Evolutionary conservation across 2,113 vertebrate genomes (phyloP).

Genomic region (Halcyon senegalensis): DNA sequence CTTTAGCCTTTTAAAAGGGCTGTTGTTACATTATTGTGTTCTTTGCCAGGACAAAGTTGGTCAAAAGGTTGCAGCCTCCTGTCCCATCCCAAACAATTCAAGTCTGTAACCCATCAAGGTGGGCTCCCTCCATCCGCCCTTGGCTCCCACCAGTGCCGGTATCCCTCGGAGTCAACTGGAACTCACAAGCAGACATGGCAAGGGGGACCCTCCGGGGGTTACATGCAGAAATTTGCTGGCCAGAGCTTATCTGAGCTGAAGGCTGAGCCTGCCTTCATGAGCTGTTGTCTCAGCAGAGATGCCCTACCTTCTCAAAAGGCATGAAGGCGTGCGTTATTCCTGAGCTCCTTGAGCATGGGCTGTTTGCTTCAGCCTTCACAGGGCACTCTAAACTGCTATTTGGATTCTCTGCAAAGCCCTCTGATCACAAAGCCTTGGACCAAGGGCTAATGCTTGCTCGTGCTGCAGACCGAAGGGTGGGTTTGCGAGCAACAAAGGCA

Average conservation of each 20-base stretch:
- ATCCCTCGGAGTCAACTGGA: background rate
- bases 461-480: background rate
- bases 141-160: fast-evolving
- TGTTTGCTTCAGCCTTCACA: background rate
- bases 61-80: background rate
- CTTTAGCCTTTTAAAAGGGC: background rate
- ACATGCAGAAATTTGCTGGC: background rate
- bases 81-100: background rate
- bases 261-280: background rate
- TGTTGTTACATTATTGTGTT: background rate
- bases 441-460: background rate
- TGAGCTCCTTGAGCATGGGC: background rate
- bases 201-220: background rate
- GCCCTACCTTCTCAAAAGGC: background rate
- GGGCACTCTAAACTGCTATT: background rate
- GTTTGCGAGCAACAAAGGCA: background rate
- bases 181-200: background rate
- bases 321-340: background rate
- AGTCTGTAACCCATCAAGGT: background rate
- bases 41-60: background rate
- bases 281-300: background rate
- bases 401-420: slow-evolving; percentile 5
- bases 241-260: background rate
- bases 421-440: background rate
- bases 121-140: background rate